Evolutionary conservation across 1,140 invertebrate genomes (phyloP), one percentile per base, ranked within the genome.

Genomic region (Triops cancriformis): DNA sequence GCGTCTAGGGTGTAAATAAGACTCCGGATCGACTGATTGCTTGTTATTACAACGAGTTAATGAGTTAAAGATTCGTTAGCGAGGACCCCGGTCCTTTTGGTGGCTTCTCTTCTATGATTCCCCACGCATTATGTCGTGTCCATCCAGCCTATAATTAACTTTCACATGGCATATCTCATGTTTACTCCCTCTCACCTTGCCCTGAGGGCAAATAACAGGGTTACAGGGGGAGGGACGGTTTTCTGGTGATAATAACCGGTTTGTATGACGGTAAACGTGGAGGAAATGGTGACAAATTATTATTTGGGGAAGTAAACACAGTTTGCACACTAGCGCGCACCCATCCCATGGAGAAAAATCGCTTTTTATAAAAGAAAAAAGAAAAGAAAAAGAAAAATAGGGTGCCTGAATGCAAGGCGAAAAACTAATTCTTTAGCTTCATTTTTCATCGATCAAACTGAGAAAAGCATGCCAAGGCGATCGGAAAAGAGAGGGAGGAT

Each of bases 401-500:
- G 31, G 31, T 37, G 31, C 2, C 2, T 37, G 31, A 37, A 37
- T 37, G 31, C 31, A 37, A 37, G 31, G 31, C 31, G 31, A 37
- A 37, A 37, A 37, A 37, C 31, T 37, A 37, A 37, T 37, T 37
- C 31, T 37, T 64, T 64, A 23, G 51, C 23, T 23, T 64, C 51
- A 64, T 64, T 64, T 64, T 64, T 64, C 51, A 64, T 64, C 51
- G 51, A 64, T 64, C 51, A 64, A 64, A 64, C 51, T 37, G 23
- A 64, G 51, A 64, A 64, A 64, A 64, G 51, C 51, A 64, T 64
- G 51, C 51, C 51, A 37, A 37, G 31, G 31, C 31, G 31, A n/a
- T n/a, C n/a, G n/a, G n/a, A n/a, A n/a, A n/a, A n/a, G n/a, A n/a
- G n/a, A n/a, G 23, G 51, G 51, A 23, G 51, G 51, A 64, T 64